phyloP scores from a whole-genome alignment of 2,113 vertebrate genomes.

The Bubo bubo region DNA sequence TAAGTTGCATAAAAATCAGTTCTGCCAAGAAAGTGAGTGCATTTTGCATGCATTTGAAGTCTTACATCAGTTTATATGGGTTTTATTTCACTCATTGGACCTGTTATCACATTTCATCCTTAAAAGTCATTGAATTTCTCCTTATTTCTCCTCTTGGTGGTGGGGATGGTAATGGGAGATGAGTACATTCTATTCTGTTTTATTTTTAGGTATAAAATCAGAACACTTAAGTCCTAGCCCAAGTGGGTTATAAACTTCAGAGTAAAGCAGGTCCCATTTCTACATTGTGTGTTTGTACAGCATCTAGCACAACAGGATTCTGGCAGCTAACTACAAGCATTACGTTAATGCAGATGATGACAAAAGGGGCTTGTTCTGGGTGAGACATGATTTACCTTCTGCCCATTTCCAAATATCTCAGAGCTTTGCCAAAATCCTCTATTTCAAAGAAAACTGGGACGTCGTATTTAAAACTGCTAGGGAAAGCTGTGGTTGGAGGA shows the following conservation, averaged over 20 bases:
- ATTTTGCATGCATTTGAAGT: neutral
- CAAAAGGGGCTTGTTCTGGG: neutral
- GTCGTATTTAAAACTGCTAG: neutral
- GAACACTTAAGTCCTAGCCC: neutral
- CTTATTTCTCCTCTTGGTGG: constrained; percentile 5
- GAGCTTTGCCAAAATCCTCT: neutral
- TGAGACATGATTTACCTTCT: neutral
- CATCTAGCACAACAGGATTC: neutral
- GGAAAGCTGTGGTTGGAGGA: neutral
- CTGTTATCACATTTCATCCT: constrained; percentile 18
- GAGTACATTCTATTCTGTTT: constrained; percentile 54
- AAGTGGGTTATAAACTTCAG: neutral
- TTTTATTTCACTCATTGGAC: neutral
- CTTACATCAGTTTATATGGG: neutral
- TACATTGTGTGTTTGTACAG: neutral
- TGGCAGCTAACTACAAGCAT: neutral
- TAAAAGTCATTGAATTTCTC: neutral
- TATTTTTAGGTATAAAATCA: constrained; percentile 61
- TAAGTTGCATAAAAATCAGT: neutral
- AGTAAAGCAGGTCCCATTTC: neutral
- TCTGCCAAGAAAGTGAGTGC: neutral
- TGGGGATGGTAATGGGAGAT: neutral
- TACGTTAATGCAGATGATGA: neutral
- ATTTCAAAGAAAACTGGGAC: neutral
- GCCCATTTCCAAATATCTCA: neutral